Percentiles rank a stretch among this genome's conserved stretches.
Evolutionary conservation across 2,888 invertebrate species (phyloP).

Genomic region (Drosophila monieri): DNA sequence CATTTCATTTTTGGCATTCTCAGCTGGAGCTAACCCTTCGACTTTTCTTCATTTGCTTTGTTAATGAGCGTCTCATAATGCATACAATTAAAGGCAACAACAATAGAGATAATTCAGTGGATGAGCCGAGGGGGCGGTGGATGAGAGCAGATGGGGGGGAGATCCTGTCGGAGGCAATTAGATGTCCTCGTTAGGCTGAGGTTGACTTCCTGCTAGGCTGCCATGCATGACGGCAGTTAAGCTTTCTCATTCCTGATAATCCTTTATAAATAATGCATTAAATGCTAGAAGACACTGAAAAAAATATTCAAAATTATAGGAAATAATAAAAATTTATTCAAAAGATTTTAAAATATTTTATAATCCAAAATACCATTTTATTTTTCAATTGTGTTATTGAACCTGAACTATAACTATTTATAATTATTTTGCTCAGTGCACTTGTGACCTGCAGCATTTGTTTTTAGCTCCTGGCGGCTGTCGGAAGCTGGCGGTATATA

Average conservation of each 20-base stretch:
- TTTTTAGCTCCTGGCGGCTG: conserved; percentile 11
- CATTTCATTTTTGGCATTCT: conserved; percentile 34
- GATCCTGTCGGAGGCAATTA: conserved; percentile 63
- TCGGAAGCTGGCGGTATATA: conserved; percentile 15
- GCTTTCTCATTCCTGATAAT: conserved; percentile 58
- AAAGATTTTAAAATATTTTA: no score
- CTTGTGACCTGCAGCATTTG: conserved; percentile 9
- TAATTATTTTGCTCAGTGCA: background rate
- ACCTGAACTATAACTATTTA: background rate
- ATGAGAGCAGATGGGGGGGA: background rate
- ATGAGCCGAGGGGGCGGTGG: background rate
- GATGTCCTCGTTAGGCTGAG: conserved; percentile 71
- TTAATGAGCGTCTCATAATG: conserved; percentile 77
- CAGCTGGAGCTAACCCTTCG: conserved; percentile 33
- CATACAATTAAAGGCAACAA: conserved; percentile 68
- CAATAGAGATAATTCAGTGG: conserved; percentile 47
- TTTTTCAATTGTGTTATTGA: no score
- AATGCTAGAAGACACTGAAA: conserved; percentile 40
- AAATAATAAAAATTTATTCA: no score
- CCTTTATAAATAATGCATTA: conserved; percentile 78
- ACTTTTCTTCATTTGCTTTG: conserved; percentile 76
- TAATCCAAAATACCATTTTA: no score
- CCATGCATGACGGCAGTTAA: conserved; percentile 51
- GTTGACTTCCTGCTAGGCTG: conserved; percentile 66
- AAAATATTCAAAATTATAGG: background rate